Evolutionary conservation across 2,888 invertebrate genomes (phyloP), one percentile per base, ranked within the genome.

Genomic region (Apotomis turbidana): DNA sequence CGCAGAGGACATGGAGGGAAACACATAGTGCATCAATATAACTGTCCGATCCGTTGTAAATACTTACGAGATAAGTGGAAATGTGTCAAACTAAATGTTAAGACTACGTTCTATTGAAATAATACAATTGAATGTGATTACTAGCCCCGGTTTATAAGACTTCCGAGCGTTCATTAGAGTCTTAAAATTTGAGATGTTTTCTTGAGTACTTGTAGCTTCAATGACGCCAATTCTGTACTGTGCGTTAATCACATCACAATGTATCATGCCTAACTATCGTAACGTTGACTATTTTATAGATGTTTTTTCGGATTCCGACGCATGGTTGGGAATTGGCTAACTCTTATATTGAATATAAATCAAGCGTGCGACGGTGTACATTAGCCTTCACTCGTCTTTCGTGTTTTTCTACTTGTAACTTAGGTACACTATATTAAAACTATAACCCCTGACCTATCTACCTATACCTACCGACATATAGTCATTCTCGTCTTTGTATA

Each of bases 1-100:
- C 82, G 85, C 85, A 83, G 90, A 89, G 84, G 92, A 91, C 87
- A 85, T 81, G 89, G 93, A 90, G 81, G 89, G 83, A 86, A 89
- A 88, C 87, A 88, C 88, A 86, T 93, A 93, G 84, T 88, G 86
- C 85, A 80, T 76, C 87, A 86, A 84, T 85, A 78, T 79, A 83
- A 81, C 78, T 87, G 87, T 88, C 88, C 86, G 87, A 84, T 82
- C 77, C 79, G 72, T 77, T 81, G 80, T 83, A 81, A 76, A 83
- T 83, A 83, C 76, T 77, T 75, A 77, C 76, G 76, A 71, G 77
- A 74, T 74, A 68, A 69, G 74, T 74, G 74, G 73, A 77, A 70
- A 75, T 68, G 73, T 76, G 61, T 77, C 68, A 70, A 75, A 80
- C 68, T 77, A 74, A 70, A 68, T 52, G n/a, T 13, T 41, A 72